Conservation (phyloP, 92 coral and sea anemone species). For the Paragorgia papillata region DNA sequence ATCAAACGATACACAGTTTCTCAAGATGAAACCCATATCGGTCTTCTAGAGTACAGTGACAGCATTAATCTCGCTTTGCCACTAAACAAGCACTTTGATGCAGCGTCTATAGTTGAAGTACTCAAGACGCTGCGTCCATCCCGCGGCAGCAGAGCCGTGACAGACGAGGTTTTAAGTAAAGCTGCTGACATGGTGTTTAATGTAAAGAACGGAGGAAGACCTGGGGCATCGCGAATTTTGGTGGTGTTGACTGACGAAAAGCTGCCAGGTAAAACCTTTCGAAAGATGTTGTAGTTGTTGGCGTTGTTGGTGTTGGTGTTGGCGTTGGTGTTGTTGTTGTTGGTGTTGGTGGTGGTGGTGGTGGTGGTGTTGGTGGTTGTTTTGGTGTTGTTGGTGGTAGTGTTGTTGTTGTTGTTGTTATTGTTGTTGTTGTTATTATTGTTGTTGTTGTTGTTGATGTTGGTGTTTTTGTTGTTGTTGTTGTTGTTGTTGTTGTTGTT, state of each 20-base stretch:
- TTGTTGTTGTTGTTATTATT: too few species aligned
- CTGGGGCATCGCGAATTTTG: constrained; percentile 66
- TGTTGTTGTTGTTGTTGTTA: too few species aligned
- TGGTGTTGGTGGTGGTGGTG: too few species aligned
- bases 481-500: too few species aligned
- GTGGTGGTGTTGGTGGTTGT: too few species aligned
- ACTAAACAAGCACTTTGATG: constrained; percentile 17
- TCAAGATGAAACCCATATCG: constrained; percentile 73
- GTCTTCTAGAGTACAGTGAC: constrained; percentile 70
- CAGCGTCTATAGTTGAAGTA: not conserved
- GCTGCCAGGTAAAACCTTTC: too few species aligned
- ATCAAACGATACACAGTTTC: constrained; percentile 63
- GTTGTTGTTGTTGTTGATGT: too few species aligned
- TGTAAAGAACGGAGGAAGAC: constrained; percentile 50
- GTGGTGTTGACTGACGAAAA: constrained; percentile 50
- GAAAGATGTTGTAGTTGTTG: too few species aligned
- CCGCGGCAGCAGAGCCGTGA: constrained; percentile 17
- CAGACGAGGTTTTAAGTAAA: constrained; percentile 23
- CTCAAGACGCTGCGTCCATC: constrained; percentile 6
- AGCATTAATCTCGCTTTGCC: constrained; percentile 54
- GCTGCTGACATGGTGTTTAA: constrained; percentile 13
- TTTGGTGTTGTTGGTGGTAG: too few species aligned
- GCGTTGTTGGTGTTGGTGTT: too few species aligned
- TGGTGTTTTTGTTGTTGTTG: too few species aligned
- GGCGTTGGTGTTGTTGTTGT: too few species aligned